phyloP scores from a whole-genome alignment of 2,113 vertebrate genomes.

The Archocentrus centrarchus region DNA sequence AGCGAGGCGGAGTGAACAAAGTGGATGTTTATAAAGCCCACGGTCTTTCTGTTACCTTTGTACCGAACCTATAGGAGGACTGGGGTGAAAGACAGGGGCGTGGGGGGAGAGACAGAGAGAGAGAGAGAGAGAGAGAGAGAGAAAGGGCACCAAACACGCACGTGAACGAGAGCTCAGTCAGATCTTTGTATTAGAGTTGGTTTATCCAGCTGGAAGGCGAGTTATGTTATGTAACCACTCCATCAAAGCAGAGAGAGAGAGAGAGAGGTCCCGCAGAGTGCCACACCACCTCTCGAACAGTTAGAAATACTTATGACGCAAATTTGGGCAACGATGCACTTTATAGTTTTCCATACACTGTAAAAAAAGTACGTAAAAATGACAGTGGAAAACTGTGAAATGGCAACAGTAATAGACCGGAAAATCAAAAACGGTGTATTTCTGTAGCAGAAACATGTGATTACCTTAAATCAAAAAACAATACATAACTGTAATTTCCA shows the following conservation, averaged over 20 bases:
- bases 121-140: not conserved
- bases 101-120: not conserved
- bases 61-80: slow-evolving; percentile 60
- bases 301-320: slow-evolving; percentile 19
- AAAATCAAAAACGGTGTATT: no score
- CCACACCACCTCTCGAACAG: slow-evolving; percentile 25
- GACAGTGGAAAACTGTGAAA: no score
- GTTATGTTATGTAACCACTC: slow-evolving; percentile 49
- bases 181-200: slow-evolving; percentile 11
- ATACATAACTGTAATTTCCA: no score
- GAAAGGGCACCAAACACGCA: not conserved
- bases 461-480: no score
- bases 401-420: no score
- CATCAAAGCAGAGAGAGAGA: slow-evolving; percentile 10
- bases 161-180: slow-evolving; percentile 15
- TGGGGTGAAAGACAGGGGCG: slow-evolving; percentile 50
- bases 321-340: not conserved
- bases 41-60: slow-evolving; percentile 47
- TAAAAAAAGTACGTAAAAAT: no score
- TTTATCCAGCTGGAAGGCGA: slow-evolving; percentile 4
- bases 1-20: not conserved
- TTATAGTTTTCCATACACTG: not conserved
- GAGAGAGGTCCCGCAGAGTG: not conserved
- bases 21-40: slow-evolving; percentile 70
- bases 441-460: no score